Conservation (phyloP, 2,797 vertebrate species). For the Selene dorsalis region DNA sequence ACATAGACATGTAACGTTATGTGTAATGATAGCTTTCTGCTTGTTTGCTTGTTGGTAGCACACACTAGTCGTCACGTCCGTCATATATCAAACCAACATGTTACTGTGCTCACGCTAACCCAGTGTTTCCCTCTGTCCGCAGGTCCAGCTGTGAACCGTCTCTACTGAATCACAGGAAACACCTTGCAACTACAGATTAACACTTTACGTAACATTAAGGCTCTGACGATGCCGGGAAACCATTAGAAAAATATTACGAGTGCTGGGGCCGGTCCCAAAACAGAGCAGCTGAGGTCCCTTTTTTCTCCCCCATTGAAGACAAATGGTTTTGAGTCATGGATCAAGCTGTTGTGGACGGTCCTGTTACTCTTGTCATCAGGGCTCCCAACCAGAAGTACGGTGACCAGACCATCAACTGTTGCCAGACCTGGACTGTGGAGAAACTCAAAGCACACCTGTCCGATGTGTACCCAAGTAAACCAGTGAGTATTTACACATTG, state of each 20-base stretch:
- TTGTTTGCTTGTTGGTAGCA: not conserved
- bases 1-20: too few species aligned
- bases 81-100: not conserved
- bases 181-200: constrained; percentile 3
- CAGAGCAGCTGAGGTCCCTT: constrained; percentile 7
- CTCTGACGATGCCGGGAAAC: constrained; percentile 7
- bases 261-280: not conserved
- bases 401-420: constrained; percentile 95
- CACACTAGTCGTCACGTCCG: accelerated
- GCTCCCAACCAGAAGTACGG: constrained; percentile 96
- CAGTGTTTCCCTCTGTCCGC: not conserved
- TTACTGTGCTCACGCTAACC: not conserved
- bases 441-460: constrained; percentile 92
- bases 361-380: constrained; percentile 93
- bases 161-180: not conserved
- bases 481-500: constrained; percentile 83
- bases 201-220: not conserved
- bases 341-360: constrained; percentile 84
- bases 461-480: constrained; percentile 93
- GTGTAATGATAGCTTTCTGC: not conserved
- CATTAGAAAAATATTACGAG: not conserved
- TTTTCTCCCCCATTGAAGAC: constrained; percentile 28
- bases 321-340: constrained; percentile 85
- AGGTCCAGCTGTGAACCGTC: constrained; percentile 12
- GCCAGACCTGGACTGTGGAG: constrained; percentile 94